Conservation (phyloP, 92 coral and sea anemone species). For the Phenganax marumi region DNA sequence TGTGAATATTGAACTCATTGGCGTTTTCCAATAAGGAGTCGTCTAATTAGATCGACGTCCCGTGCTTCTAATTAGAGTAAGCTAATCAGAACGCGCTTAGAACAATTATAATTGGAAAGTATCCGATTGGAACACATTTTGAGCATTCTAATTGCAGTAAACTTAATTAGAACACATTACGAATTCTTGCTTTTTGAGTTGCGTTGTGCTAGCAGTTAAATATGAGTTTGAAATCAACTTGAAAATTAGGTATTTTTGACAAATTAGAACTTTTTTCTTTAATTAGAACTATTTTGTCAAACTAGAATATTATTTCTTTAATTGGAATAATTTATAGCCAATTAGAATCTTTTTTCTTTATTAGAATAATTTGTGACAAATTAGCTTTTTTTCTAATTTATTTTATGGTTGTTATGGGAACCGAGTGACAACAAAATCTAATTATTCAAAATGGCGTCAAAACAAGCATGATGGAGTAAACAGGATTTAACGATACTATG, state of each 20-base stretch:
- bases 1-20: background rate
- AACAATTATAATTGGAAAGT: background rate
- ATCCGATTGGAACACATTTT: background rate
- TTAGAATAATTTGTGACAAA: too few species aligned
- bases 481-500: conserved; percentile 8
- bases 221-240: too few species aligned
- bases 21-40: background rate
- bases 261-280: too few species aligned
- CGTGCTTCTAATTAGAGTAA: background rate
- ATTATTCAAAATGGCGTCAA: conserved; percentile 37
- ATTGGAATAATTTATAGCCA: too few species aligned
- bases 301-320: too few species aligned
- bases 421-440: conserved; percentile 1
- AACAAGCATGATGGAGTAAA: background rate
- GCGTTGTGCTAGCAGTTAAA: too few species aligned
- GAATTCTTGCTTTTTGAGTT: background rate
- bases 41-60: background rate
- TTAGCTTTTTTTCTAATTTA: too few species aligned
- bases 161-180: background rate
- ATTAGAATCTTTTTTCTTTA: too few species aligned
- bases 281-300: too few species aligned
- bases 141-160: background rate
- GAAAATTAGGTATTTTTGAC: too few species aligned
- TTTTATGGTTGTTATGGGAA: too few species aligned
- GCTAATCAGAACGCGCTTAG: background rate